Base-by-base conservation (phyloP, 2,888 invertebrate species). In the Aleiodes alternator region DNA sequence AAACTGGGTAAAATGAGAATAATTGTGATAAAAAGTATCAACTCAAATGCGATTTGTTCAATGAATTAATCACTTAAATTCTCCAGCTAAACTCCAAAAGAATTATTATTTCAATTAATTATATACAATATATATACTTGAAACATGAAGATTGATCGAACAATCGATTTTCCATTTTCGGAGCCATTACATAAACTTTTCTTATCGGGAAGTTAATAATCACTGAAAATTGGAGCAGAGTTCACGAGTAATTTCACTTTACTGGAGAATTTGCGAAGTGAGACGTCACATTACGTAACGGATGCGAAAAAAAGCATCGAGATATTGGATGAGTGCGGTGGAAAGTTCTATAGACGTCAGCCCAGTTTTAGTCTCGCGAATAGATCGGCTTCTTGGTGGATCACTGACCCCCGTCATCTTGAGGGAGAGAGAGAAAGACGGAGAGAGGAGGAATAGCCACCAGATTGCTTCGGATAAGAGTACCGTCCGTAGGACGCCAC, bases 371-470 rank as follows among this genome's bases (percentile, higher is more conserved):
- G 77, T 76, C 76, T 75, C 77, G 74, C 76, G 74, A 79, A 76
- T 78, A 79, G 79, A 79, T 76, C 79, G 76, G 77, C 72, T 78
- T 80, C 75, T 71, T 69, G 75, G 74, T 68, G 77, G 80, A 78
- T 79, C 79, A 75, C 79, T 80, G 80, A 80, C 78, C 80, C 71
- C 69, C 71, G 57, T 64, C 31, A 31, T 59, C 72, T 69, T 75
- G 76, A 72, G 64, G 68, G 77, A 57, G 72, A 70, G 23, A 70
- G 72, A 57, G 51, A 66, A 66, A 73, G 72, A 64, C 55, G 71
- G 77, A 59, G 72, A 70, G 73, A 73, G 66, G 51, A 66, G 66
- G 76, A 72, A 64, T 71, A 51, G 59, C 59, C 59, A 59, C 56
- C 70, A 71, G 76, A 77, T 71, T 74, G 68, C 57, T 72, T 9